Percentiles rank a stretch among this genome's conserved stretches.
These are phyloP conservation scores for Tenrec ecaudatus DNA, from an alignment of 2,113 vertebrate species.

Conservation along the genomic window DNA sequence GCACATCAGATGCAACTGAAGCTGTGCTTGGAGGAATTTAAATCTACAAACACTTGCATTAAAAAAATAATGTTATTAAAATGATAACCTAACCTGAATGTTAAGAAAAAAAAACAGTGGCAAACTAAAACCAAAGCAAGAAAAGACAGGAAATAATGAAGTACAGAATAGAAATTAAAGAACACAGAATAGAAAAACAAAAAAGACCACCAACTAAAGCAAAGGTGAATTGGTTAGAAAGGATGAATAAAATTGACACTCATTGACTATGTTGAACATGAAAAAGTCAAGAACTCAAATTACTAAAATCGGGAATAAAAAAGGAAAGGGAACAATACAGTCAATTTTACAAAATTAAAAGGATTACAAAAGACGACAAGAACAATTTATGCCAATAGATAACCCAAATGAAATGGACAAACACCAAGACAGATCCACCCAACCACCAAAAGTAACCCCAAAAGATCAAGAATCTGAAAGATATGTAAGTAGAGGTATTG, in stretches of 20 bases:
- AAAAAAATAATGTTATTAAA: background rate
- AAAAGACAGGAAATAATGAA: background rate
- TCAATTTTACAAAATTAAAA: background rate
- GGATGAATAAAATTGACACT: background rate
- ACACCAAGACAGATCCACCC: background rate
- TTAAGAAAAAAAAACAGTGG: conserved; percentile 32
- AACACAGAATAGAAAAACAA: background rate
- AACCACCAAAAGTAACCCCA: background rate
- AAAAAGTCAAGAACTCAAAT: background rate
- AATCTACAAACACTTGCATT: background rate
- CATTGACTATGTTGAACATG: background rate
- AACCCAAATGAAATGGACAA: background rate
- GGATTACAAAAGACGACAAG: background rate
- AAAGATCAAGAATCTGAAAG: conserved; percentile 1
- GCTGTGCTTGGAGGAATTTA: background rate
- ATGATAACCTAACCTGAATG: background rate
- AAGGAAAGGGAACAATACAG: background rate
- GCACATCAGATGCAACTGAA: background rate
- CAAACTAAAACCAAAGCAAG: conserved; percentile 42
- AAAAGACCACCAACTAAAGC: background rate
- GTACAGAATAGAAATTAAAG: background rate
- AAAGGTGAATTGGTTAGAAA: background rate
- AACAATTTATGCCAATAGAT: background rate
- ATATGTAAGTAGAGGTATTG: background rate
- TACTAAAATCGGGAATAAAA: background rate